Percentiles rank a stretch among this genome's conserved stretches.
These are phyloP conservation scores for Apeira syringaria DNA, from an alignment of 2,888 invertebrate species.

Conservation along the genomic window DNA sequence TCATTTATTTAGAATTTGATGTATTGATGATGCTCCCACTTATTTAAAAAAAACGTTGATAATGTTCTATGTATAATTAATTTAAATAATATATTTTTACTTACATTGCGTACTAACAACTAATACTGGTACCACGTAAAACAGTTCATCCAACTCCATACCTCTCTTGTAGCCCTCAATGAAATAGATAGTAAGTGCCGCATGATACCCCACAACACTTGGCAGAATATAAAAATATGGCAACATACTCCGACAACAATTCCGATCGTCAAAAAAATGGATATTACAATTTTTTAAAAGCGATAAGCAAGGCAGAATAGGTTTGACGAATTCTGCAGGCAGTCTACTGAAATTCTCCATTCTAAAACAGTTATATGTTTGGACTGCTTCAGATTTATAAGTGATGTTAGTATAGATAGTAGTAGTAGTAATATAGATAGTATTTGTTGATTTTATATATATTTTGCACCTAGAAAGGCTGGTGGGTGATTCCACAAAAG, in stretches of 20 bases:
- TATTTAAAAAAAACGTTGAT: too few relatives aligned
- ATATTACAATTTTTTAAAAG: constrained; percentile 33
- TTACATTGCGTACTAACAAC: constrained; percentile 39
- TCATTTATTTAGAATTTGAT: too few relatives aligned
- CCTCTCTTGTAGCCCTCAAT: constrained; percentile 26
- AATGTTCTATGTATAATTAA: too few relatives aligned
- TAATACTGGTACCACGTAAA: constrained; percentile 35
- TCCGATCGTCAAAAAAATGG: constrained; percentile 23
- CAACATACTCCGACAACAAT: constrained; percentile 21
- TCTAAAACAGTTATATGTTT: too few relatives aligned
- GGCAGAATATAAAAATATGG: constrained; percentile 24
- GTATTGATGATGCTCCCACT: too few relatives aligned
- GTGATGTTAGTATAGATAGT: too few relatives aligned
- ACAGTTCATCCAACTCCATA: constrained; percentile 33
- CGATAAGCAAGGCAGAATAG: constrained; percentile 29
- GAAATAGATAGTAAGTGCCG: constrained; percentile 29
- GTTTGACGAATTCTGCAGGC: constrained; percentile 33
- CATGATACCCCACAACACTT: constrained; percentile 21
- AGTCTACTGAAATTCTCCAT: constrained; percentile 28
- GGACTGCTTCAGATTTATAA: too few relatives aligned
- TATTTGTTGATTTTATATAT: too few relatives aligned
- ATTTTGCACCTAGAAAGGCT: too few relatives aligned
- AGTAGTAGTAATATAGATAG: too few relatives aligned
- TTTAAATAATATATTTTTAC: constrained; percentile 10
- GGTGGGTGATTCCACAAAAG: too few relatives aligned